Base-by-base conservation (phyloP, 1,140 invertebrate species). In the Cardiocondyla obscurior region DNA sequence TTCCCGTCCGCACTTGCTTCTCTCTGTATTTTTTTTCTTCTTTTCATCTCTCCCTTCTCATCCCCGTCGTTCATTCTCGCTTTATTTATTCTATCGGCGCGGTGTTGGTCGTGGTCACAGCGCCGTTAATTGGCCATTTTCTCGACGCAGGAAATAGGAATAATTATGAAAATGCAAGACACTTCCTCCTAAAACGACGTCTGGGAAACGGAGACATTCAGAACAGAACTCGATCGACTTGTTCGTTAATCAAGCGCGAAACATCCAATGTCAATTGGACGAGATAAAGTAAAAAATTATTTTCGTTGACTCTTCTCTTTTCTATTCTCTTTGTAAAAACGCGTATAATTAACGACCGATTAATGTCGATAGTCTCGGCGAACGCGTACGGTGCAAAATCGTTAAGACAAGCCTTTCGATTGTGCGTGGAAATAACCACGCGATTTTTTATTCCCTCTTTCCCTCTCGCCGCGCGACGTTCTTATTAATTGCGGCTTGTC, bases 41-140 rank as follows among this genome's bases (percentile, higher is more conserved):
- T 10, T 55, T 16, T 14, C 33, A 44, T 39, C 58, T 53, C 30
- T 14, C 30, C 16, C 46, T 30, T 16, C 46, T 22, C 28, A n/a
- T 0, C 28, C 4, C 55, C 28, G 55, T 28, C 73, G 73, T 55
- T 74, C n/a, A 16, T n/a, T 39, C 55, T 53, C 67, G 5, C 73
- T 86, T 86, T 86, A 83, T 87, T 86, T 81, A 83, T 87, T 79
- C 74, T 81, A 77, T 42, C 62, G 67, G 55, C 22, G 65, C 85
- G 69, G 69, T 86, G 82, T 77, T 72, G 72, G 55, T 81, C 49
- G 70, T 77, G 67, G 69, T 77, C 84, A 77, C 39, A 62, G 12
- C 53, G 22, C 39, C 70, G 84, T 87, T 79, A 87, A 87, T 87
- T 87, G 85, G 58, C 46, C 65, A 79, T 77, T 67, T 85, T 83